Conservation (phyloP, 2,113 vertebrate genomes). For the Illadopsis cleaveri region DNA sequence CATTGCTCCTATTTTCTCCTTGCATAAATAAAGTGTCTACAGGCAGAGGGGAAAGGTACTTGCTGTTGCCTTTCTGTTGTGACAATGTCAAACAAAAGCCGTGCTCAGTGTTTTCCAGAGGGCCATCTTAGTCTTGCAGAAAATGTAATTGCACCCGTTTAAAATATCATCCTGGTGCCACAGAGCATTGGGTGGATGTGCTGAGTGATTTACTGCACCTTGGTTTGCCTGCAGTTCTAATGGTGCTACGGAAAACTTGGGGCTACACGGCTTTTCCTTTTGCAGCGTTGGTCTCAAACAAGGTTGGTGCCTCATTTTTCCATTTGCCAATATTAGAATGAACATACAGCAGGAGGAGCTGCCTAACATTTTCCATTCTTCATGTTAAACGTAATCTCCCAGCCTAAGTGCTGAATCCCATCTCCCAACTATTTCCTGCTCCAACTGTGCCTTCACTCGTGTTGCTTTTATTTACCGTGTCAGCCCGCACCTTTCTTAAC, state of each 20-base stretch:
- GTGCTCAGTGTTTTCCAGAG: neutral
- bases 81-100: neutral
- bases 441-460: slow-evolving; percentile 18
- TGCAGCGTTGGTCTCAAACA: neutral
- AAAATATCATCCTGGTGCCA: neutral
- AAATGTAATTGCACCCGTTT: neutral
- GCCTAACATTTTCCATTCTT: neutral
- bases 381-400: slow-evolving; percentile 5
- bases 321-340: neutral
- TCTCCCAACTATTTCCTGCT: slow-evolving; percentile 4
- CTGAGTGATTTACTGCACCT: neutral
- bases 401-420: slow-evolving; percentile 23
- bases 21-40: neutral
- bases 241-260: neutral
- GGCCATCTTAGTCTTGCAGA: neutral
- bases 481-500: neutral
- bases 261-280: neutral
- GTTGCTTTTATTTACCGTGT: slow-evolving; percentile 39
- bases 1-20: neutral
- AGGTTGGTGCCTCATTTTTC: neutral
- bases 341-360: neutral
- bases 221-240: neutral
- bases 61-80: neutral
- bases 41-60: neutral
- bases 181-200: neutral